Evolutionary conservation across 2,113 vertebrate genomes (phyloP), one percentile per base, ranked within the genome.

Genomic region (Gila orcuttii): DNA sequence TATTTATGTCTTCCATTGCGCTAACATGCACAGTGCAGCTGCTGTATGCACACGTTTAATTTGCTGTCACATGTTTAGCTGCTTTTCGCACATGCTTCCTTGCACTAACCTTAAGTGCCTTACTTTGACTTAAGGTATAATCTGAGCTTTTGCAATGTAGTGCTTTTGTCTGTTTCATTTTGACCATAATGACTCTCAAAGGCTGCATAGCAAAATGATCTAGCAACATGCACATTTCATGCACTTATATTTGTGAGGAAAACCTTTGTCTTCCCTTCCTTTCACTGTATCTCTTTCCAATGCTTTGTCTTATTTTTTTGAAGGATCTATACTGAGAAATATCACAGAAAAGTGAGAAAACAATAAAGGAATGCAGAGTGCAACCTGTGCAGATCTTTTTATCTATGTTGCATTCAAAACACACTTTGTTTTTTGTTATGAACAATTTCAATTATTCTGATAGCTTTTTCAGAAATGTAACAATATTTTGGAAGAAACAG

Each of bases 311-410:
- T 11, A 28, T 82, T 79, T 78, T 33, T 84, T 82, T 90, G 78
- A 91, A 90, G 89, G 28, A 86, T 89, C 64, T 90, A 82, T 87
- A 81, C 80, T 78, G 64, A 36, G 85, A 79, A 90, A 89, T 73
- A 68, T 52, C 86, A 87, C 79, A 87, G 82, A 82, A n/a, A n/a
- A n/a, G n/a, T n/a, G n/a, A n/a, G n/a, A n/a, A 64, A 86, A 50
- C 76, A 94, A 94, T 94, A 94, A 94, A 94, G 55, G 77, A 83
- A 74, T 10, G 17, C 9, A 86, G 76, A 87, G 31, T 42, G 45
- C 45, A 82, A 59, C 31, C n/a, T 74, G 62, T 76, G 59, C 7
- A 13, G 33, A 4, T 69, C 7, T 71, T 71, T 66, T 89, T 71
- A 73, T 62, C 74, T 21, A 19, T 17, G 17, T 2, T 15, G 69